Evolutionary conservation across 2,797 vertebrate genomes (phyloP).

Genomic region (Gouania willdenowi): DNA sequence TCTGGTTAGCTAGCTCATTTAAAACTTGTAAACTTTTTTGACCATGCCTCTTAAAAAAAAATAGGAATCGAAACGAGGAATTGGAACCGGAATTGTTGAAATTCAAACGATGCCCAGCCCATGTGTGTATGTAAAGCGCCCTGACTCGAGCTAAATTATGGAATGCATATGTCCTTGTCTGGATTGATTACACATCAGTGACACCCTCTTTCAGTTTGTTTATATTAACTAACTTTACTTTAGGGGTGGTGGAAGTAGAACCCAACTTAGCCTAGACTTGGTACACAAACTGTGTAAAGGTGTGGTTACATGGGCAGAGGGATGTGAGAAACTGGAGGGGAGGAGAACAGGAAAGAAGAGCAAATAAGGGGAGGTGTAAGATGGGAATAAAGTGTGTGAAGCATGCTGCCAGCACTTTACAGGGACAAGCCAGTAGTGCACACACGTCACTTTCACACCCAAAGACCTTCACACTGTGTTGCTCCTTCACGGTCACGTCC

Average conservation of each 20-base stretch:
- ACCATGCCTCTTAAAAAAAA: too few species aligned
- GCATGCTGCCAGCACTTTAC: conserved; percentile 60
- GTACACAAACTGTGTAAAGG: too few species aligned
- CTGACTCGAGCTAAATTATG: conserved; percentile 39
- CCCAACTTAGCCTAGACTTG: too few species aligned
- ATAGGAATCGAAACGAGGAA: too few species aligned
- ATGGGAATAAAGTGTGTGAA: conserved; percentile 47
- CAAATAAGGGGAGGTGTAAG: conserved; percentile 34
- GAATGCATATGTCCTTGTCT: conserved; percentile 43
- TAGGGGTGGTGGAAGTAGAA: not conserved
- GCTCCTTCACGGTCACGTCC: conserved; percentile 10
- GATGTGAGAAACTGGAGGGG: conserved; percentile 56
- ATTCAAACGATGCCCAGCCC: too few species aligned
- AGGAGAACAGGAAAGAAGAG: conserved; percentile 47
- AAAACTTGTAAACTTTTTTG: too few species aligned
- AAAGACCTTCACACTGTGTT: conserved; percentile 27
- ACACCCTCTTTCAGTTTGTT: conserved; percentile 45
- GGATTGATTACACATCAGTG: conserved; percentile 11
- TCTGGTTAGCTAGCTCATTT: too few species aligned
- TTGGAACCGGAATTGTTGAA: too few species aligned
- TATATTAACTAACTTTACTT: conserved; percentile 68
- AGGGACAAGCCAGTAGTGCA: conserved; percentile 29
- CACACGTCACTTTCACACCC: conserved; percentile 9
- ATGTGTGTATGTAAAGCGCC: conserved; percentile 4
- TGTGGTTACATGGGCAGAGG: conserved; percentile 27